Conservation (phyloP, 2,797 vertebrate genomes). For the Myripristis murdjan region DNA sequence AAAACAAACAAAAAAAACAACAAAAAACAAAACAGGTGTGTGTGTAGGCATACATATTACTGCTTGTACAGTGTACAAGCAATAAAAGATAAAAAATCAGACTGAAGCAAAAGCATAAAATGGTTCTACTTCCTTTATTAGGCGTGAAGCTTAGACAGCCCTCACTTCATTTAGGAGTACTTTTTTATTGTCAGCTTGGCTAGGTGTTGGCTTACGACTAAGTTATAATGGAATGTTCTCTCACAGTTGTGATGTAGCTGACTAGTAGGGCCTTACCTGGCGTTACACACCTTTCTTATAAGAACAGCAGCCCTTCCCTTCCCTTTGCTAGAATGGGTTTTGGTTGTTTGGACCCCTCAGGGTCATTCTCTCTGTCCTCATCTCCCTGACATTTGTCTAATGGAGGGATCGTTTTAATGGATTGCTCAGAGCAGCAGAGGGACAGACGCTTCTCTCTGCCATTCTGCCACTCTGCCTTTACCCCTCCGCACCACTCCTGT, state of each 20-base stretch:
- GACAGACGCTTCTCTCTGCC: slow-evolving; percentile 56
- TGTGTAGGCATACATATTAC: slow-evolving; percentile 13
- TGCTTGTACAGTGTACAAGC: background rate
- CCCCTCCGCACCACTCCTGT: slow-evolving; percentile 60
- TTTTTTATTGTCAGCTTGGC: slow-evolving; percentile 17
- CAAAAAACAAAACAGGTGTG: too few species aligned
- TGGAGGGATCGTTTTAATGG: slow-evolving; percentile 81
- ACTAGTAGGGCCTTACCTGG: slow-evolving; percentile 48
- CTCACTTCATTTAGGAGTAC: slow-evolving; percentile 9
- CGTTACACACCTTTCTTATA: slow-evolving; percentile 65
- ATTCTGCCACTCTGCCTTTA: slow-evolving; percentile 73
- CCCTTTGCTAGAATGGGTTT: slow-evolving; percentile 53
- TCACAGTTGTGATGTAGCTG: slow-evolving; percentile 66
- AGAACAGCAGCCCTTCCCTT: slow-evolving; percentile 22
- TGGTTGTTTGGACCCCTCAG: slow-evolving; percentile 61
- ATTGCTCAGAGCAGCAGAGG: slow-evolving; percentile 75
- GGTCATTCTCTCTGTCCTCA: slow-evolving; percentile 75
- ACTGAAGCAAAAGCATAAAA: background rate
- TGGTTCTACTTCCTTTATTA: background rate
- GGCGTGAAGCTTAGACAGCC: background rate
- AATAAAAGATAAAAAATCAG: background rate
- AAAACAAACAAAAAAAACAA: too few species aligned
- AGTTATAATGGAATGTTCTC: slow-evolving; percentile 52
- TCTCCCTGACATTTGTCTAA: slow-evolving; percentile 75
- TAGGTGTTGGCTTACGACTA: slow-evolving; percentile 24